A percentile compares a stretch with the other conserved stretches of the same genome.
Evolutionary conservation across 2,797 vertebrate genomes (phyloP).

Genomic region (Myotis myotis): DNA sequence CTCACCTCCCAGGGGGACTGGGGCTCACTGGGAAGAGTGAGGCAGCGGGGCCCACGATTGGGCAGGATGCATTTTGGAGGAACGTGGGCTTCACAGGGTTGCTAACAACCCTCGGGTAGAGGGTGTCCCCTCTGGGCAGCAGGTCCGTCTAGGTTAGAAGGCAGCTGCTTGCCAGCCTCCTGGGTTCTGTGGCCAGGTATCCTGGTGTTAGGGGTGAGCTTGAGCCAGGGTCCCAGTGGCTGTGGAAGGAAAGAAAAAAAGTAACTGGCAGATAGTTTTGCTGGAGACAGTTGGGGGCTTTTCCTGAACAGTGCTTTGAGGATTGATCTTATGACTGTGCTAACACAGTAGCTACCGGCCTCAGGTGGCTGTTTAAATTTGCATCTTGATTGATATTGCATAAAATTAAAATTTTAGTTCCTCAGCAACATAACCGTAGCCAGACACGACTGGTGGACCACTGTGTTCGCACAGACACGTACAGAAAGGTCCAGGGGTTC

Average conservation of each 20-base stretch:
- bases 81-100: neutral
- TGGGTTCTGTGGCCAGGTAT: neutral
- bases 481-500: neutral
- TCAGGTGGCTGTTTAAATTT: neutral
- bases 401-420: neutral
- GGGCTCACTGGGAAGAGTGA: neutral
- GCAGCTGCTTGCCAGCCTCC: neutral
- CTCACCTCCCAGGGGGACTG: neutral
- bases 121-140: neutral
- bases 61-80: neutral
- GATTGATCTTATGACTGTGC: neutral
- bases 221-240: neutral
- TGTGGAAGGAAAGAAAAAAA: neutral
- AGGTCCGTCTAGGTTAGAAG: neutral
- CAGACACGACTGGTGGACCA: neutral
- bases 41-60: rapidly evolving
- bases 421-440: neutral
- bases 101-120: neutral
- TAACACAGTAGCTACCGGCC: neutral
- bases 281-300: neutral
- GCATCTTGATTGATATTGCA: neutral
- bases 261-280: neutral
- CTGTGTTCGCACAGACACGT: neutral
- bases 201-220: neutral
- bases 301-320: neutral